Conservation (phyloP, 2,888 invertebrate species). For the Dicroscelio sp. region DNA sequence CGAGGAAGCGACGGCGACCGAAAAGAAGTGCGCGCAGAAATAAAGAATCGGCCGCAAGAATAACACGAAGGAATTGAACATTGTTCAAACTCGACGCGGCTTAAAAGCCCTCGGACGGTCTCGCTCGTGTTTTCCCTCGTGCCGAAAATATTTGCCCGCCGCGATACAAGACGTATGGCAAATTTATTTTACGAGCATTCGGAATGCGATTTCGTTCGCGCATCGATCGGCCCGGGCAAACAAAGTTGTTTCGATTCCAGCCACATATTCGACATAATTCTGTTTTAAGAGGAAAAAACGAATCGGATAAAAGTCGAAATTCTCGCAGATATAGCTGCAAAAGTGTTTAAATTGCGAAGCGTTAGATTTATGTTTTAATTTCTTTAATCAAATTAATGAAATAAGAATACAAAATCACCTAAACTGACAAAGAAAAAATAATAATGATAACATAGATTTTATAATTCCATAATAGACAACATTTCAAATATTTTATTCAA, state of each 20-base stretch:
- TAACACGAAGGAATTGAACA: slow-evolving; percentile 50
- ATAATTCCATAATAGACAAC: no score
- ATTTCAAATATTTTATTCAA: no score
- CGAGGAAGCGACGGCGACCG: no score
- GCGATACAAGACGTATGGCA: slow-evolving; percentile 28
- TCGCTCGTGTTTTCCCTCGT: slow-evolving; percentile 37
- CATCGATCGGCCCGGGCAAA: slow-evolving; percentile 52
- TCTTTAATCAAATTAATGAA: no score
- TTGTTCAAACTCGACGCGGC: slow-evolving; percentile 42
- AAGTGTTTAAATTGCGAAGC: no score
- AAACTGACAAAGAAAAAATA: no score
- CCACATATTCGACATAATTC: slow-evolving; percentile 63
- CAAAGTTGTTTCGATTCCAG: slow-evolving; percentile 58
- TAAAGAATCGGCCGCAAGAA: slow-evolving; percentile 40
- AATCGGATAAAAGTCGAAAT: slow-evolving; percentile 27
- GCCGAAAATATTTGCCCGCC: slow-evolving; percentile 52
- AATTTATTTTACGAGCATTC: slow-evolving; percentile 52
- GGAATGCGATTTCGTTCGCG: slow-evolving; percentile 8
- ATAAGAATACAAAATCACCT: no score
- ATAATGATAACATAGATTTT: no score
- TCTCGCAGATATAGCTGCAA: no score
- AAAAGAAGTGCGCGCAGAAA: neutral
- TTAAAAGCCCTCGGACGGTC: slow-evolving; percentile 39
- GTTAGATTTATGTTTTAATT: no score
- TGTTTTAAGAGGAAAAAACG: slow-evolving; percentile 33